These are phyloP conservation scores for Watsonalla cultraria DNA, from an alignment of 2,888 invertebrate species.

Conservation along the genomic window DNA sequence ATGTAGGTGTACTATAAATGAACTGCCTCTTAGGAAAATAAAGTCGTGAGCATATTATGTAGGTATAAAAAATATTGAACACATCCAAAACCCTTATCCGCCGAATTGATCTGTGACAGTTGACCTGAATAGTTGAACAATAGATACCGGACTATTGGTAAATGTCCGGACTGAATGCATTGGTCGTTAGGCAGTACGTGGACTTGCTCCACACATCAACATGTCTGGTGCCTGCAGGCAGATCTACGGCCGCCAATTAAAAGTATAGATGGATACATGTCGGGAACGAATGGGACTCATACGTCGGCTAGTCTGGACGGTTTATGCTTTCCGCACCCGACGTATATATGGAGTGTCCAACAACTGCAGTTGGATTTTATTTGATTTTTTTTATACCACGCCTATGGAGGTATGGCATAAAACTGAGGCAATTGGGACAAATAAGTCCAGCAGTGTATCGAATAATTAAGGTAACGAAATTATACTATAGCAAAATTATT, in stretches of 20 bases:
- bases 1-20: too few relatives aligned
- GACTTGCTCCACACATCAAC: conserved; percentile 50
- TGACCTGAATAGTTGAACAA: conserved; percentile 1
- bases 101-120: not conserved
- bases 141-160: not conserved
- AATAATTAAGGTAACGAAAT: too few relatives aligned
- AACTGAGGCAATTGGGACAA: too few relatives aligned
- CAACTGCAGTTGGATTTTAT: not conserved
- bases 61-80: not conserved
- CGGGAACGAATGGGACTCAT: conserved; percentile 51
- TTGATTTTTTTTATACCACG: not conserved
- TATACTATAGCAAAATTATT: too few relatives aligned
- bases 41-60: not conserved
- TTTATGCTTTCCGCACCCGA: conserved; percentile 39
- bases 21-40: too few relatives aligned
- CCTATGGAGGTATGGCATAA: too few relatives aligned
- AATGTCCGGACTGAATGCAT: conserved; percentile 22
- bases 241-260: conserved; percentile 70
- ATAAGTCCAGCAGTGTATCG: too few relatives aligned
- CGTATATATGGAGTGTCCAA: conserved; percentile 34
- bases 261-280: conserved; percentile 67
- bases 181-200: conserved; percentile 16
- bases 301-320: conserved; percentile 34
- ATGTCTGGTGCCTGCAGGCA: conserved; percentile 49
- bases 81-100: not conserved